Percentiles rank a stretch among this genome's conserved stretches.
These are phyloP conservation scores for Eudyptes chrysolophus DNA, from an alignment of 2,113 vertebrate genomes.

Conservation along the genomic window DNA sequence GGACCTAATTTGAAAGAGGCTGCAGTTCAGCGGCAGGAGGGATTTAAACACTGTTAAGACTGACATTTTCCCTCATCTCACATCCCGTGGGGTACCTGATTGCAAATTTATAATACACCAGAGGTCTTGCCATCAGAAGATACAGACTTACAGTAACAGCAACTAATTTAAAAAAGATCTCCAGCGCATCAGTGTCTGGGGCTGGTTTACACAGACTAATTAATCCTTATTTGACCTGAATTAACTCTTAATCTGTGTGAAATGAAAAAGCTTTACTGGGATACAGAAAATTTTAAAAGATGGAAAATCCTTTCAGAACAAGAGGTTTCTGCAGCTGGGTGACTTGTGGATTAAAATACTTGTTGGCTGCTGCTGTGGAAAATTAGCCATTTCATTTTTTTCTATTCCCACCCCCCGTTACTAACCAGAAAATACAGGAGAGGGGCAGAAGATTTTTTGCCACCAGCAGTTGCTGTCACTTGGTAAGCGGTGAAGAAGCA, in stretches of 20 bases:
- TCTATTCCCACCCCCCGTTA: not conserved
- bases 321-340: slow-evolving; percentile 5
- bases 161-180: slow-evolving; percentile 66
- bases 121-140: slow-evolving; percentile 64
- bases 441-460: not conserved
- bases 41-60: slow-evolving; percentile 68
- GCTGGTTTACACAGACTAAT: slow-evolving; percentile 70
- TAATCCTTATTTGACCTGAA: slow-evolving; percentile 76
- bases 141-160: slow-evolving; percentile 57
- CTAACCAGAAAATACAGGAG: not conserved
- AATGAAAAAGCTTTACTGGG: slow-evolving; percentile 61
- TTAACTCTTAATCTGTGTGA: slow-evolving; percentile 71
- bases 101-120: slow-evolving; percentile 65
- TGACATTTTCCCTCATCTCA: slow-evolving; percentile 71
- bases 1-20: slow-evolving; percentile 69
- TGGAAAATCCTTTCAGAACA: slow-evolving; percentile 14
- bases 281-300: slow-evolving; percentile 33
- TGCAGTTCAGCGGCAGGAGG: slow-evolving; percentile 59
- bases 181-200: slow-evolving; percentile 56
- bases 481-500: not conserved
- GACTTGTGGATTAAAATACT: slow-evolving; percentile 30
- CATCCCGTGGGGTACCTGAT: slow-evolving; percentile 62
- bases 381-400: not conserved
- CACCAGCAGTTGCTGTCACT: not conserved
- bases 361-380: not conserved